Percentiles rank a stretch among this genome's conserved stretches.
Conservation (phyloP, 2,113 vertebrate genomes). For the Syngnathus typhle region DNA sequence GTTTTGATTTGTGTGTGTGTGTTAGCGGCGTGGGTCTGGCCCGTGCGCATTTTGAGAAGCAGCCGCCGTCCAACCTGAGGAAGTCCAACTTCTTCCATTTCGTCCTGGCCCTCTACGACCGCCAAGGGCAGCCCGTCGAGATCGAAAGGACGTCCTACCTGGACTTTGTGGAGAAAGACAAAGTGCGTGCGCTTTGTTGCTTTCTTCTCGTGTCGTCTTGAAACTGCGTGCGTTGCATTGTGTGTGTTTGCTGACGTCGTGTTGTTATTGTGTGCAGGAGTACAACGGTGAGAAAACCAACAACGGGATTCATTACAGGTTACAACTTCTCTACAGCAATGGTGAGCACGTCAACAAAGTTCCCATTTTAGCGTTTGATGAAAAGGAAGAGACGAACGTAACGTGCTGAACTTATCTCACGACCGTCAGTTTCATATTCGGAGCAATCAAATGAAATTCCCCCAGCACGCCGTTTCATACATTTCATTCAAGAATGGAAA, state of each 20-base stretch:
- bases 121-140: constrained; percentile 94
- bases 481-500: too few relatives aligned
- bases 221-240: background rate
- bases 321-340: constrained; percentile 91
- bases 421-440: too few relatives aligned
- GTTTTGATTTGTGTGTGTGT: constrained; percentile 58
- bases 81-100: constrained; percentile 99
- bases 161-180: constrained; percentile 95
- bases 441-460: too few relatives aligned
- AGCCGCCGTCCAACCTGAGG: constrained; percentile 93
- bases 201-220: background rate
- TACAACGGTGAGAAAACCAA: constrained; percentile 88
- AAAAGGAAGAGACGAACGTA: too few relatives aligned
- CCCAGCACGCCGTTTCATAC: too few relatives aligned
- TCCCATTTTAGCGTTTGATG: too few relatives aligned
- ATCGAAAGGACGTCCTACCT: constrained; percentile 92
- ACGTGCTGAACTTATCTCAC: too few relatives aligned
- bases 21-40: constrained; percentile 86
- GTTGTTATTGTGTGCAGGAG: constrained; percentile 60
- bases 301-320: constrained; percentile 91
- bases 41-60: constrained; percentile 94
- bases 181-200: constrained; percentile 63
- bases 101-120: constrained; percentile 92
- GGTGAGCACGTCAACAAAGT: constrained; percentile 65
- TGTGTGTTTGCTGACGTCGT: too few relatives aligned